Conservation (phyloP, 2,888 invertebrate genomes). For the Caenorhabditis macrosperma region DNA sequence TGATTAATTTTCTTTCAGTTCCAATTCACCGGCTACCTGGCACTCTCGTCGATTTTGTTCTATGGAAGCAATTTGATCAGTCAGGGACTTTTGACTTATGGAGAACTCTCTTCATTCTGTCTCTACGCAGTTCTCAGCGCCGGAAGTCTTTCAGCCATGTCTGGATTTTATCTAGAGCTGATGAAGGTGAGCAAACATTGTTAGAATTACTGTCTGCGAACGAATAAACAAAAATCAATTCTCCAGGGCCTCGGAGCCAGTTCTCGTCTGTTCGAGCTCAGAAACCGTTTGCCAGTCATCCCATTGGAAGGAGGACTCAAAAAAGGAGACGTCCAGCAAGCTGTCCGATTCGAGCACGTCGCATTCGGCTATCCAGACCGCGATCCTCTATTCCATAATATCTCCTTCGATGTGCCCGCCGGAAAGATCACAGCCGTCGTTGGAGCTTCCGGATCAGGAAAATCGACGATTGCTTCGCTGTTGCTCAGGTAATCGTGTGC, state of each 20-base stretch:
- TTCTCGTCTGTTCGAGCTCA: constrained; percentile 90
- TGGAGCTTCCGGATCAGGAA: constrained; percentile 94
- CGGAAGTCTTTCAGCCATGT: constrained; percentile 82
- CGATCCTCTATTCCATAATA: constrained; percentile 84
- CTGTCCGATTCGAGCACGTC: constrained; percentile 85
- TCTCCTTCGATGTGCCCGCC: constrained; percentile 84
- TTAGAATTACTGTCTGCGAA: background rate
- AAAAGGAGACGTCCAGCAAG: constrained; percentile 60
- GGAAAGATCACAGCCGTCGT: constrained; percentile 89
- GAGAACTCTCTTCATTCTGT: constrained; percentile 93
- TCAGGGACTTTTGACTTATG: constrained; percentile 77
- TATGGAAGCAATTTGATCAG: constrained; percentile 78
- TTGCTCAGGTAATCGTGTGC: constrained; percentile 85
- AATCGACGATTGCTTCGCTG: constrained; percentile 91
- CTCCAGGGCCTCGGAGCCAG: constrained; percentile 89
- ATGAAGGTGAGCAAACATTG: constrained; percentile 84
- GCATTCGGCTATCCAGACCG: constrained; percentile 86
- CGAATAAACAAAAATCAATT: background rate
- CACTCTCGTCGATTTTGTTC: constrained; percentile 77
- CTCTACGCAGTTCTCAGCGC: constrained; percentile 86
- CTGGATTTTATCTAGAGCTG: constrained; percentile 93
- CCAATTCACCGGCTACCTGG: constrained; percentile 78
- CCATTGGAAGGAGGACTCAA: constrained; percentile 84
- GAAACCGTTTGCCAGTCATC: constrained; percentile 88
- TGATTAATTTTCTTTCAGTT: no score